Evolutionary conservation across 2,888 invertebrate genomes (phyloP).

Genomic region (Psococerastis gibbosa): DNA sequence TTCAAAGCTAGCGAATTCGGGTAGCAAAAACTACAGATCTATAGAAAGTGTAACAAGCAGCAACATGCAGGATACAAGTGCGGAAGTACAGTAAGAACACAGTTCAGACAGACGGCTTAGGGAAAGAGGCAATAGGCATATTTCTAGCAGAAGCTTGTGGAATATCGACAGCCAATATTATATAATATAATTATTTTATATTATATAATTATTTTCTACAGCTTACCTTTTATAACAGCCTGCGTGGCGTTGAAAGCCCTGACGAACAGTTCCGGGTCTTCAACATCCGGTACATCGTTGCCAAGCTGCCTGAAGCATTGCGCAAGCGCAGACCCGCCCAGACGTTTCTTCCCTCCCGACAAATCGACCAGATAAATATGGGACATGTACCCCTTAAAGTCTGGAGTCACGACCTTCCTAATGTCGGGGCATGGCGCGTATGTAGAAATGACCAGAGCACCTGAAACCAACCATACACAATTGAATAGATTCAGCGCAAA

Average conservation of each 20-base stretch:
- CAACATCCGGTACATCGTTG: constrained; percentile 59
- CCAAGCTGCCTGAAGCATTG: constrained; percentile 80
- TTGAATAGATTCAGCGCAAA: neutral
- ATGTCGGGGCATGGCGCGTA: constrained; percentile 93
- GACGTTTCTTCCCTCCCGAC: constrained; percentile 47
- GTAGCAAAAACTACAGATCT: too few species aligned
- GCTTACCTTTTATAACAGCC: constrained; percentile 50
- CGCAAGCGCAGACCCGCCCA: constrained; percentile 85
- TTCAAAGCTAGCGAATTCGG: too few species aligned
- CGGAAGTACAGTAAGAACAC: too few species aligned
- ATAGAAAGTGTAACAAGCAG: too few species aligned
- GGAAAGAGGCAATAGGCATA: too few species aligned
- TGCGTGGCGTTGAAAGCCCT: constrained; percentile 72
- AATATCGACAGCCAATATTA: too few species aligned
- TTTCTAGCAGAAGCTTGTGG: too few species aligned
- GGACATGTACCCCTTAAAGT: constrained; percentile 46
- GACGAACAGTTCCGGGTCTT: constrained; percentile 43
- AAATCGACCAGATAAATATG: constrained; percentile 61
- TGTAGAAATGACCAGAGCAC: constrained; percentile 85
- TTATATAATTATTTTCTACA: too few species aligned
- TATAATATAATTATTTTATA: constrained; percentile 17
- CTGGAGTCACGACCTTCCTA: constrained; percentile 67
- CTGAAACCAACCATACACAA: constrained; percentile 28
- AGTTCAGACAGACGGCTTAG: neutral
- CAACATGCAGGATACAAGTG: too few species aligned